Evolutionary conservation across 2,888 invertebrate species (phyloP).

Genomic region (Chymomyza fuscimana): DNA sequence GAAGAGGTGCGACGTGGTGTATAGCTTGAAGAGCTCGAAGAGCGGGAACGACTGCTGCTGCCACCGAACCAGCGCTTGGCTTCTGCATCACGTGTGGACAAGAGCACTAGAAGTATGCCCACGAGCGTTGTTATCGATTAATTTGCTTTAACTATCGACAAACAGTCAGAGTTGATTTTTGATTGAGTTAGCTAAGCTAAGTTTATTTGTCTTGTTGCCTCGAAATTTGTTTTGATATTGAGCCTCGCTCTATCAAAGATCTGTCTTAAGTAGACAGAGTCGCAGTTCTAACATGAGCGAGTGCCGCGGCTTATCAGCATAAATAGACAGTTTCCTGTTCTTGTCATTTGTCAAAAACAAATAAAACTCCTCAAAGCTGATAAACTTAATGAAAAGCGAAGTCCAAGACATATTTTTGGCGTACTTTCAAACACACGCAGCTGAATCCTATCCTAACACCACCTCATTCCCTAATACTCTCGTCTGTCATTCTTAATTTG

Average conservation of each 20-base stretch:
- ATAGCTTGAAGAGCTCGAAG: conserved; percentile 38
- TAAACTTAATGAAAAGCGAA: background rate
- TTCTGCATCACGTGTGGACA: conserved; percentile 48
- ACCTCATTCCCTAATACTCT: background rate
- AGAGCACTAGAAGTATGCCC: conserved; percentile 47
- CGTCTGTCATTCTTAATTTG: conserved; percentile 53
- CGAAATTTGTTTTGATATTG: background rate
- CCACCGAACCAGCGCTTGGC: conserved; percentile 63
- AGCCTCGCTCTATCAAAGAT: conserved; percentile 10
- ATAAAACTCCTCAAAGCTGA: background rate
- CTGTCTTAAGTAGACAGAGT: background rate
- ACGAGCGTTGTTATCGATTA: conserved; percentile 16
- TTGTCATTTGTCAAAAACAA: conserved; percentile 25
- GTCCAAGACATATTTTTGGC: conserved; percentile 1
- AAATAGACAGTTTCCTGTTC: conserved; percentile 18
- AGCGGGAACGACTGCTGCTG: conserved; percentile 51
- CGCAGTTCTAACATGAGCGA: background rate
- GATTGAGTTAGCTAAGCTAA: background rate
- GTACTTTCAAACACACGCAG: background rate
- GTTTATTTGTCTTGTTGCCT: background rate
- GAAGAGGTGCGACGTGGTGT: conserved; percentile 41
- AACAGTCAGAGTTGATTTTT: background rate
- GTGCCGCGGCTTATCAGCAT: background rate
- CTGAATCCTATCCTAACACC: background rate
- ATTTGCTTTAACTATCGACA: background rate